phyloP scores from a whole-genome alignment of 2,797 vertebrate genomes.

The Rhinophrynus dorsalis region DNA sequence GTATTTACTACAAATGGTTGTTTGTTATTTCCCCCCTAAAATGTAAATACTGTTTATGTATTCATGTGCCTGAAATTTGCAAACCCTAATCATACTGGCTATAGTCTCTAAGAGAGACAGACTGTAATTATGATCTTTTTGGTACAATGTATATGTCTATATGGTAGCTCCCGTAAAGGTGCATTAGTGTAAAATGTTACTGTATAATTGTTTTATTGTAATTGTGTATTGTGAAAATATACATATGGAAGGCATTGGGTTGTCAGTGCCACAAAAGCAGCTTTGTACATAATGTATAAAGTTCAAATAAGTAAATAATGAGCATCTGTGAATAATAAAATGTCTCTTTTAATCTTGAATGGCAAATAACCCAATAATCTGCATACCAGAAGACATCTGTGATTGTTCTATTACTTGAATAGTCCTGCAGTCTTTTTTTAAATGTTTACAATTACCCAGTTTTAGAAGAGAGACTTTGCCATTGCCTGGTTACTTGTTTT shows the following conservation, averaged over 20 bases:
- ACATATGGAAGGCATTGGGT: slow-evolving; percentile 83
- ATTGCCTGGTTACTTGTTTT: slow-evolving; percentile 89
- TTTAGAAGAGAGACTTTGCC: slow-evolving; percentile 87
- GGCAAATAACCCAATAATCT: slow-evolving; percentile 82
- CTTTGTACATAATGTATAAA: slow-evolving; percentile 96
- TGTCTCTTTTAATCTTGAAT: slow-evolving; percentile 80
- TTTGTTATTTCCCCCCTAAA: slow-evolving; percentile 71
- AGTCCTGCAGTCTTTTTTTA: slow-evolving; percentile 87
- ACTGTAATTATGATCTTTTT: slow-evolving; percentile 80
- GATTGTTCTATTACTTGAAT: slow-evolving; percentile 96
- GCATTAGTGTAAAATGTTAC: slow-evolving; percentile 90
- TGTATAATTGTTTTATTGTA: slow-evolving; percentile 94
- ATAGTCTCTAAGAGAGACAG: slow-evolving; percentile 74
- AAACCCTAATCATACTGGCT: slow-evolving; percentile 77
- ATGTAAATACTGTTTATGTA: slow-evolving; percentile 86
- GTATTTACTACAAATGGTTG: slow-evolving; percentile 70
- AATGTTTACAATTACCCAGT: slow-evolving; percentile 92
- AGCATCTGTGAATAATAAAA: slow-evolving; percentile 84
- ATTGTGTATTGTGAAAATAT: slow-evolving; percentile 92
- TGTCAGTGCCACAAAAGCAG: slow-evolving; percentile 87
- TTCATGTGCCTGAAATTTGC: slow-evolving; percentile 93
- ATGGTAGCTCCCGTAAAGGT: slow-evolving; percentile 85
- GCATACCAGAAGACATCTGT: slow-evolving; percentile 82
- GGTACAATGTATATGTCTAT: slow-evolving; percentile 82
- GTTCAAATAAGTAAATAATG: slow-evolving; percentile 82